Evolutionary conservation across 2,113 vertebrate species (phyloP), one percentile per base, ranked within the genome.

Genomic region (Python bivittatus): DNA sequence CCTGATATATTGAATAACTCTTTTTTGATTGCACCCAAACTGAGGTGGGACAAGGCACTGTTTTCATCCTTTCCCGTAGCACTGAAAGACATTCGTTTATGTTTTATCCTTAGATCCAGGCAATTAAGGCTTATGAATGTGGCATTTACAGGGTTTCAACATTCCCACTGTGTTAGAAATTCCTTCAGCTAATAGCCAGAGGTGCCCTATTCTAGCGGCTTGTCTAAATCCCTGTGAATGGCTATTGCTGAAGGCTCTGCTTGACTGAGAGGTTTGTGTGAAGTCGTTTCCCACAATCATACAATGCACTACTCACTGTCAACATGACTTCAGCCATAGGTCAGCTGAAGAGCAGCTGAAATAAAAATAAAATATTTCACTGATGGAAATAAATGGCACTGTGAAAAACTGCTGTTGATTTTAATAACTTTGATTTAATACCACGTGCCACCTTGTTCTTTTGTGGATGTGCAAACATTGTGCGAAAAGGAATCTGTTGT

Each of bases 271-370:
- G 97, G 96, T 89, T 89, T 96, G 94, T 96, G 58, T 42, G 1
- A 42, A 93, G 96, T 48, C 0, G 57, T 97, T 98, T 98, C 98
- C 97, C 98, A 98, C 97, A 96, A 95, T 3, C 94, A 90, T 96
- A 97, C 97, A 98, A 97, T 97, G 96, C 95, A 93, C 94, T 96
- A 42, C 90, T 96, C 92, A 92, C 93, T 96, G 97, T 97, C 97
- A 96, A 96, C 79, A 12, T 91, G 91, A 96, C 94, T 94, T 95
- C 94, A 96, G 92, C 90, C 0, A 8, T 96, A 88, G 97, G 97
- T 97, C 97, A 97, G 97, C 91, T 94, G 94, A 94, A 91, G 86
- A 27, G 92, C 11, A 89, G 94, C 90, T 42, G 93, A 94, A 92
- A 86, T 91, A 88, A 79, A 92, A 42, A 79, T 79, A 42, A 84